Conservation (phyloP, 1,140 invertebrate genomes). For the Steinernema feltiae region DNA sequence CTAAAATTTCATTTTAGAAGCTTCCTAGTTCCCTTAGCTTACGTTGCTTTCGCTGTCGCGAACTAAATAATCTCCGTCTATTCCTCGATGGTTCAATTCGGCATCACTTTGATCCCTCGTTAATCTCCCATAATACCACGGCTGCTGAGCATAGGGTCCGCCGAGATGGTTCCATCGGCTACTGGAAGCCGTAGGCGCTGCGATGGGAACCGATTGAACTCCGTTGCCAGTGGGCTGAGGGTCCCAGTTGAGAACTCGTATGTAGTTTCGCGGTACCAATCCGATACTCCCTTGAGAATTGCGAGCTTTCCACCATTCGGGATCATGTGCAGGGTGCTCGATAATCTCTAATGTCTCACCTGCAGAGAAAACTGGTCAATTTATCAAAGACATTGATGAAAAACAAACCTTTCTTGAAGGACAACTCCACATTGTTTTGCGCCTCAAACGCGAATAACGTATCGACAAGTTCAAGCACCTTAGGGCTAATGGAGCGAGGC, state of each 20-base stretch:
- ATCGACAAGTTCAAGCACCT: constrained; percentile 76
- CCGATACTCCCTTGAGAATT: constrained; percentile 81
- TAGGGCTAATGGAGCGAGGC: not conserved
- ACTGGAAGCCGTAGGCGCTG: constrained; percentile 51
- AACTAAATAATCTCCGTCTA: constrained; percentile 95
- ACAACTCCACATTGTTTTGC: constrained; percentile 90
- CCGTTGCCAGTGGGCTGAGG: not conserved
- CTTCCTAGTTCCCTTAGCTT: constrained; percentile 60
- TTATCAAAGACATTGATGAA: constrained; percentile 25
- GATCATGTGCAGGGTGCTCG: constrained; percentile 86
- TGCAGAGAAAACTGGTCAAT: constrained; percentile 20
- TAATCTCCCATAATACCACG: constrained; percentile 94
- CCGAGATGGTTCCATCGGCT: constrained; percentile 59
- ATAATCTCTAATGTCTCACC: constrained; percentile 84
- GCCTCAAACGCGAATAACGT: constrained; percentile 87
- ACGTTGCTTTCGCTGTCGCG: constrained; percentile 97
- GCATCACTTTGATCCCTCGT: constrained; percentile 88
- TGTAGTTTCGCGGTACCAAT: constrained; percentile 90
- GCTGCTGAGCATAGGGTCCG: constrained; percentile 70
- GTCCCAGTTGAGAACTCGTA: constrained; percentile 64
- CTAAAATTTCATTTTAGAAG: constrained; percentile 62
- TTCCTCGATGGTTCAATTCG: constrained; percentile 82
- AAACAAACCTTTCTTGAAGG: constrained; percentile 85
- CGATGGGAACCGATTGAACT: constrained; percentile 44
- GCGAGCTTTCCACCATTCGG: constrained; percentile 93